Percentiles rank a stretch among this genome's conserved stretches.
Conservation (phyloP, 2,888 invertebrate species). For the Choristoneura rosaceana region DNA sequence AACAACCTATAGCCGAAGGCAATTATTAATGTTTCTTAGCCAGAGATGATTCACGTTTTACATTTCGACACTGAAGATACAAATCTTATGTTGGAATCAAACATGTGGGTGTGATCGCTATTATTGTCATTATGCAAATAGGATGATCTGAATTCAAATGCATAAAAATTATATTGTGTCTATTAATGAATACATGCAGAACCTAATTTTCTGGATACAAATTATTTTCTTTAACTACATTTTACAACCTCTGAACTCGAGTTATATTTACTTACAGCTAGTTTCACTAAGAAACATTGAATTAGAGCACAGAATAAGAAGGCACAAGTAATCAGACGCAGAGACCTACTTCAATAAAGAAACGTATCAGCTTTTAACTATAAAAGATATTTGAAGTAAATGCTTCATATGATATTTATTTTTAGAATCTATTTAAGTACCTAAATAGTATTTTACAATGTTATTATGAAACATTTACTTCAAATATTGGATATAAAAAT, state of each 20-base stretch:
- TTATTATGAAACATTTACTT: too few species aligned
- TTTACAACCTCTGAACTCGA: not conserved
- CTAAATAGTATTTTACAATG: too few species aligned
- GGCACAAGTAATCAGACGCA: too few species aligned
- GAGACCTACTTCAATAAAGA: too few species aligned
- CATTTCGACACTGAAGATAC: conserved; percentile 29
- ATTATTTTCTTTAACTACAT: not conserved
- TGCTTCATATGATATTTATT: too few species aligned
- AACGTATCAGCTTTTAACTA: too few species aligned
- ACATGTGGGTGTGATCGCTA: conserved; percentile 24
- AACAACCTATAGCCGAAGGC: conserved; percentile 33
- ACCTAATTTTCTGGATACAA: not conserved
- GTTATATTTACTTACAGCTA: not conserved
- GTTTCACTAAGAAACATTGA: not conserved
- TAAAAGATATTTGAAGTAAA: too few species aligned
- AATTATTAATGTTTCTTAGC: conserved; percentile 30
- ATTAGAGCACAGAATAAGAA: not conserved
- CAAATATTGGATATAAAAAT: too few species aligned
- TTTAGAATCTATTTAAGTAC: too few species aligned
- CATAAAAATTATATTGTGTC: conserved; percentile 17
- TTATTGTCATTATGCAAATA: conserved; percentile 32
- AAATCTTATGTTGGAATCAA: conserved; percentile 26
- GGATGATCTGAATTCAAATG: conserved; percentile 26
- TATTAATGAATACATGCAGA: conserved; percentile 13
- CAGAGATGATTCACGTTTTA: conserved; percentile 31